Conservation (phyloP, 2,113 vertebrate species). For the Lepisosteus osseus region DNA sequence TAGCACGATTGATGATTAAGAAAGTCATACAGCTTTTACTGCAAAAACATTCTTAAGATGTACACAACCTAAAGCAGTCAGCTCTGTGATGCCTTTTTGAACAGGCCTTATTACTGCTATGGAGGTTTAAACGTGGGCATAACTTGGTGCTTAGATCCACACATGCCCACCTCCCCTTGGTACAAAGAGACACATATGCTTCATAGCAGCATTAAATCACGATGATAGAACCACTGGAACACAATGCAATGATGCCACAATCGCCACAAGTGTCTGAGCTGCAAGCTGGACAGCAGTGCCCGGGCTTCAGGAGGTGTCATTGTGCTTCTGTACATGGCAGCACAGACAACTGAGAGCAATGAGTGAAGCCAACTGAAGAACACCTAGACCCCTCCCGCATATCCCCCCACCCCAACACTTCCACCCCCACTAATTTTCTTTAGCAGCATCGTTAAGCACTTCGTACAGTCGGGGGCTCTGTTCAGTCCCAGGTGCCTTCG, state of each 20-base stretch:
- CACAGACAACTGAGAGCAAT: neutral
- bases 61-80: neutral
- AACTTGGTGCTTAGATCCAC: neutral
- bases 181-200: neutral
- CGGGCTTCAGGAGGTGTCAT: neutral
- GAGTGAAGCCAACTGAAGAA: too few species aligned
- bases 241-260: neutral
- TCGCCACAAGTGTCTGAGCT: neutral
- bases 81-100: slow-evolving; percentile 8
- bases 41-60: neutral
- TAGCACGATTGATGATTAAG: neutral
- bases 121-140: neutral
- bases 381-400: neutral
- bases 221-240: neutral
- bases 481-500: slow-evolving; percentile 33
- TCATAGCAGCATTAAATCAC: neutral
- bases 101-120: neutral
- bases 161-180: too few species aligned
- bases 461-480: slow-evolving; percentile 39
- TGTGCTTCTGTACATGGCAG: neutral
- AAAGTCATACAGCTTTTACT: too few species aligned
- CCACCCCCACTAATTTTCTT: slow-evolving; percentile 16
- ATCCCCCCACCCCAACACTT: neutral
- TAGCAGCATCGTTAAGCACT: slow-evolving; percentile 32
- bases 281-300: neutral